phyloP scores from a whole-genome alignment of 2,113 vertebrate genomes.

The Vulpes lagopus region DNA sequence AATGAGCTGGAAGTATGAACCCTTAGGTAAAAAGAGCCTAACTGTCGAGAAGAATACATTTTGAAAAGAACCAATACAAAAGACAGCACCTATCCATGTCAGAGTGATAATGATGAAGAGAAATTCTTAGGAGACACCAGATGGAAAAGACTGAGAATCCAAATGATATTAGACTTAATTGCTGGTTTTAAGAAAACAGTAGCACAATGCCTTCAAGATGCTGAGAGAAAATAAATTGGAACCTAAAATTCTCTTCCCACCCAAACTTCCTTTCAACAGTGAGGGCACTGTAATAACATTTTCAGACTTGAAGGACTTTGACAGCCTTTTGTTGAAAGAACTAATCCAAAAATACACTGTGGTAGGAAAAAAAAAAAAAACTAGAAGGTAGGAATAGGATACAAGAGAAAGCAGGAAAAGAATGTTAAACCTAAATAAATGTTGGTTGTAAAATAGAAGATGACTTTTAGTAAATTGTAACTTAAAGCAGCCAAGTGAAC shows the following conservation, averaged over 20 bases:
- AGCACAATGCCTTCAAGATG: not conserved
- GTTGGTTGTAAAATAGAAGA: not conserved
- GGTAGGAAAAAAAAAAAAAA: not conserved
- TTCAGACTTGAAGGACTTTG: not conserved
- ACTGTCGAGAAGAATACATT: not conserved
- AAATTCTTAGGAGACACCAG: not conserved
- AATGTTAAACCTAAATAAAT: not conserved
- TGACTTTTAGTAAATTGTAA: conserved; percentile 17
- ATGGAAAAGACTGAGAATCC: not conserved
- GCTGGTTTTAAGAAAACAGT: not conserved
- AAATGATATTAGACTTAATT: not conserved
- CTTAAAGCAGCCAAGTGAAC: not conserved
- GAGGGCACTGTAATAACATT: not conserved
- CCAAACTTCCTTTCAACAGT: not conserved
- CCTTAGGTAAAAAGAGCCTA: not conserved
- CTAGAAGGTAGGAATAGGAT: not conserved
- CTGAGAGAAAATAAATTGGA: conserved; percentile 15
- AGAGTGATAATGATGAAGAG: not conserved
- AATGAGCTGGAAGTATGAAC: not conserved
- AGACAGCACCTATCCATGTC: not conserved
- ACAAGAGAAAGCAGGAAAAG: not conserved
- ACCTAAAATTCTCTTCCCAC: not conserved
- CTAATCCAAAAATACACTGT: not conserved
- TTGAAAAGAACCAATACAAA: not conserved
- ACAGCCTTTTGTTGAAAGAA: not conserved